These are phyloP conservation scores for Gnathonemus echidnorhynchus DNA, from an alignment of 2,113 vertebrate genomes.

Conservation along the genomic window DNA sequence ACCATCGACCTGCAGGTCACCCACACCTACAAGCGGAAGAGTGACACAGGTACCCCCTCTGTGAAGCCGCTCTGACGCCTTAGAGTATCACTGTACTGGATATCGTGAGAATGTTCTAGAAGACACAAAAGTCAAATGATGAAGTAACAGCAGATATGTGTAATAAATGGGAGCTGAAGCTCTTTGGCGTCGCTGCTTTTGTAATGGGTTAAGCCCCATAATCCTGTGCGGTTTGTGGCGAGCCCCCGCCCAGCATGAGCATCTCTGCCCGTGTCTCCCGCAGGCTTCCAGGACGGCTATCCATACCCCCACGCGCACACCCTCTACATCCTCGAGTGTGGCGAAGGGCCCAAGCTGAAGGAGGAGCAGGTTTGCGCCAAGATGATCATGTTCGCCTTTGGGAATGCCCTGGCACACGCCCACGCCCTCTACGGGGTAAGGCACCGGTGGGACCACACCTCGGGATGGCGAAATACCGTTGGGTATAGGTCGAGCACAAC, in stretches of 20 bases:
- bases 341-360: constrained; percentile 44
- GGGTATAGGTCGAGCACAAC: background rate
- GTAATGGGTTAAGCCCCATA: background rate
- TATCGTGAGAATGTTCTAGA: background rate
- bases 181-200: background rate
- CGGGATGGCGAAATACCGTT: background rate
- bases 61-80: background rate
- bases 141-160: background rate
- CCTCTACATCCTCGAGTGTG: constrained; percentile 63
- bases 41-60: constrained; percentile 58
- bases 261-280: background rate
- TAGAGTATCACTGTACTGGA: background rate
- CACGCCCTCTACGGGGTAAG: constrained; percentile 64
- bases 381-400: constrained; percentile 80
- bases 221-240: background rate
- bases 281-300: constrained; percentile 71
- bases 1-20: constrained; percentile 74
- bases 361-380: constrained; percentile 74
- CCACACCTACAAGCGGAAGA: constrained; percentile 62
- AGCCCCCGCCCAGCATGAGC: background rate
- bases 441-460: background rate
- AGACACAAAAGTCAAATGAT: background rate
- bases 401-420: constrained; percentile 73
- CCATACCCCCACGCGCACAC: constrained; percentile 77
- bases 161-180: background rate